Percentiles rank a stretch among this genome's conserved stretches.
Conservation (phyloP, 2,113 vertebrate species). For the Bubo bubo region DNA sequence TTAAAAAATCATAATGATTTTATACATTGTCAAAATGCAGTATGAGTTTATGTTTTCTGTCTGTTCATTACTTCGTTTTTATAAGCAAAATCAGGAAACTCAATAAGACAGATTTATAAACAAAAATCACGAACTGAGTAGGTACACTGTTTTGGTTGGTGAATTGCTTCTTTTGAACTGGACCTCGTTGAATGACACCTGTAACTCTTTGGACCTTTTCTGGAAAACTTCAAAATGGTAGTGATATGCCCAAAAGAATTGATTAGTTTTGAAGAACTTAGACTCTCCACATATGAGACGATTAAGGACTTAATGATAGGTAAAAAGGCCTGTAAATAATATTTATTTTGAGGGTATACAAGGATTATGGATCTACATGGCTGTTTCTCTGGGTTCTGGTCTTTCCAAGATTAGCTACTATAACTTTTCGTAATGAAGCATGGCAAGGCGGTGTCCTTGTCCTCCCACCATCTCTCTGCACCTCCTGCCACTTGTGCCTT, state of each 20-base stretch:
- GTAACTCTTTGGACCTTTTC: background rate
- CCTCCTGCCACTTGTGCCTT: background rate
- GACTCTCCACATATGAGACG: background rate
- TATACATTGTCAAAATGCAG: background rate
- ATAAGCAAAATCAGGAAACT: background rate
- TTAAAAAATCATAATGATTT: background rate
- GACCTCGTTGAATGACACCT: background rate
- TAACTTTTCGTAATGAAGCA: background rate
- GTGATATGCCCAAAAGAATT: background rate
- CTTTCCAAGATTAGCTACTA: background rate
- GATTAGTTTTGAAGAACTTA: background rate
- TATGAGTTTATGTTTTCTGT: background rate
- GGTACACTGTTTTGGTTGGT: background rate
- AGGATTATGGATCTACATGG: background rate
- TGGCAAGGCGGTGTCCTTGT: fast-evolving
- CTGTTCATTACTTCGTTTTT: background rate
- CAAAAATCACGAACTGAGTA: background rate
- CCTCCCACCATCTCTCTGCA: background rate
- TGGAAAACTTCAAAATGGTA: background rate
- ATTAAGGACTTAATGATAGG: background rate
- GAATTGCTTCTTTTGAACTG: background rate
- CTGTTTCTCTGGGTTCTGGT: background rate
- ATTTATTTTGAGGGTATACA: background rate
- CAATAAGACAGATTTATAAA: background rate
- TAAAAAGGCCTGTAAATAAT: background rate